Percentiles rank a stretch among this genome's conserved stretches.
These are phyloP conservation scores for Zonotrichia leucophrys DNA, from an alignment of 2,113 vertebrate genomes.

Conservation along the genomic window DNA sequence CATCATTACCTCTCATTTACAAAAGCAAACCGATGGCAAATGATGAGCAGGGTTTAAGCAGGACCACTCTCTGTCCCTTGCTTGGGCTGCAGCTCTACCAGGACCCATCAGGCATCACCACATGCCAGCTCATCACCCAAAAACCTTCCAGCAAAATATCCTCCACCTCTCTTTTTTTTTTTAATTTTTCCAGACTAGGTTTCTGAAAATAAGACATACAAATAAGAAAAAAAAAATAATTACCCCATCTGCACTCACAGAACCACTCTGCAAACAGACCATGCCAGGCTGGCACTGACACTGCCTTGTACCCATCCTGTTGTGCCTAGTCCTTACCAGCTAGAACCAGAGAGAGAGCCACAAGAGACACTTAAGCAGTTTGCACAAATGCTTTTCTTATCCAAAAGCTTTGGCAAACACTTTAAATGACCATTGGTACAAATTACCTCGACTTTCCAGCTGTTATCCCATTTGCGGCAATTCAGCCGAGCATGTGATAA, in stretches of 20 bases:
- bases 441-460: neutral
- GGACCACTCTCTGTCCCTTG: neutral
- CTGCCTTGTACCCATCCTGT: neutral
- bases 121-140: neutral
- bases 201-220: neutral
- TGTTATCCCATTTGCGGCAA: slow-evolving; percentile 22
- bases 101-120: neutral
- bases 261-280: neutral
- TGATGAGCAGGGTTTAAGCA: neutral
- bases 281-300: neutral
- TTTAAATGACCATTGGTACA: slow-evolving; percentile 30
- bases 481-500: neutral
- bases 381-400: slow-evolving; percentile 39
- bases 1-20: neutral
- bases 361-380: neutral
- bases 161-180: neutral
- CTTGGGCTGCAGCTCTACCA: neutral
- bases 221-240: neutral
- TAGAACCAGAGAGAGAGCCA: neutral
- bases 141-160: neutral
- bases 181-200: neutral
- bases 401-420: slow-evolving; percentile 49
- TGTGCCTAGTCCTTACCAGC: neutral
- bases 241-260: fast-evolving
- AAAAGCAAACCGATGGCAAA: neutral